Conservation (phyloP, 2,797 vertebrate genomes). For the Mastacembelus armatus region DNA sequence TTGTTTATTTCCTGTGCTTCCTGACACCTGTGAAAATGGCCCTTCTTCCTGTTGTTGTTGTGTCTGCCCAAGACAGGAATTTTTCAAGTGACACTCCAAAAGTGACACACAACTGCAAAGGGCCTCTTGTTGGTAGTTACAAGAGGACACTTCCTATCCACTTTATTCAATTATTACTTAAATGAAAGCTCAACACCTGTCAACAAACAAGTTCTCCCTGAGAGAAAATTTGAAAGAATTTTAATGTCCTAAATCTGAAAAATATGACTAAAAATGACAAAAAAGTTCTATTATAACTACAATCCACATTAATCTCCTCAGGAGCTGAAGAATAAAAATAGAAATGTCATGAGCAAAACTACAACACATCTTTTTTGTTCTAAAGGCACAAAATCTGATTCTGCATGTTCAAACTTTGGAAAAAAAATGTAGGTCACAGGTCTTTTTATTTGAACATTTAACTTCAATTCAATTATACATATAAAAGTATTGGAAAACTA, state of each 20-base stretch:
- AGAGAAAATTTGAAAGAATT: neutral
- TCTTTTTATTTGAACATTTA: too few relatives aligned
- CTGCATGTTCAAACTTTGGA: neutral
- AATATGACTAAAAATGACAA: neutral
- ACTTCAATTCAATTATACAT: neutral
- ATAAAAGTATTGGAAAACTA: neutral
- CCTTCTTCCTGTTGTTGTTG: conserved; percentile 99
- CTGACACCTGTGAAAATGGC: conserved; percentile 95
- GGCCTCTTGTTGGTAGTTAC: conserved; percentile 10
- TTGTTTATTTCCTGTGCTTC: conserved; percentile 92
- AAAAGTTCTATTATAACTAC: neutral
- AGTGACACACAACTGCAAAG: conserved; percentile 67
- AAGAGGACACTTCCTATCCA: conserved; percentile 50
- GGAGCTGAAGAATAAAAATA: too few relatives aligned
- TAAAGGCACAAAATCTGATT: neutral
- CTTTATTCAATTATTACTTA: conserved; percentile 41
- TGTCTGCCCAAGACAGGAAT: conserved; percentile 91
- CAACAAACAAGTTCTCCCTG: neutral
- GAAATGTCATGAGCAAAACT: too few relatives aligned
- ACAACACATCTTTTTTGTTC: neutral
- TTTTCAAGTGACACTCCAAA: conserved; percentile 80
- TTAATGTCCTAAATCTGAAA: neutral
- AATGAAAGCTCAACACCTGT: conserved; percentile 4
- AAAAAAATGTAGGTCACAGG: too few relatives aligned
- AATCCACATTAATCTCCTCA: neutral